Evolutionary conservation across 2,797 vertebrate genomes (phyloP), one percentile per base, ranked within the genome.

Genomic region (Anguilla obscura): DNA sequence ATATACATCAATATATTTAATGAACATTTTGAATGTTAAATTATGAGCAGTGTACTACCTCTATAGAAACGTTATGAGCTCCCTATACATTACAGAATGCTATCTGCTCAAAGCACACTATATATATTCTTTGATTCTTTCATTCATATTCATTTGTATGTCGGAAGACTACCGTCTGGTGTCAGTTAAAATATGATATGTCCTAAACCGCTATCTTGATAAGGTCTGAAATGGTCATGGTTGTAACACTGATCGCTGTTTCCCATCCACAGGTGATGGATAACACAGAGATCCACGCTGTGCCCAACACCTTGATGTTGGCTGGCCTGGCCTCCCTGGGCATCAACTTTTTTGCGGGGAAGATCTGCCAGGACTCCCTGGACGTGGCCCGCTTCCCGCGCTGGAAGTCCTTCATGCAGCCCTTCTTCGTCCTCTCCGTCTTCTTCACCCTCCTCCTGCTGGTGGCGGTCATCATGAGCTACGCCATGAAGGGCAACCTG

Each of bases 351-450:
- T 95, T 98, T 79, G 97, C 98, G 18, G 97, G 96, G 83, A 98
- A 98, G 89, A 96, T 98, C 90, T 99, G 99, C 95, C 98, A 99
- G 0, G 99, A 99, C 87, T 97, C 98, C 30, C 92, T 99, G 96
- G 98, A 99, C 87, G 94, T 96, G 0, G 89, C 93, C 66, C 98
- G 97, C 88, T 99, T 97, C 89, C 96, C 95, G 50, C 98, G 96
- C 91, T 99, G 99, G 99, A 99, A 97, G 92, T 93, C 96, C 83
- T 90, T 97, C 92, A 93, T 99, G 92, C 95, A 97, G 96, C 95
- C 92, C 3, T 99, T 97, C 95, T 96, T 97, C 92, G 91, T 90
- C 0, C 54, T 94, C 2, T 98, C 97, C 0, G 89, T 96, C 4
- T 60, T 98, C 90, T 95, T 98, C 90, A 97, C 96, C 33, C 89